phyloP scores from a whole-genome alignment of 2,797 vertebrate species.

The Balearica regulorum region DNA sequence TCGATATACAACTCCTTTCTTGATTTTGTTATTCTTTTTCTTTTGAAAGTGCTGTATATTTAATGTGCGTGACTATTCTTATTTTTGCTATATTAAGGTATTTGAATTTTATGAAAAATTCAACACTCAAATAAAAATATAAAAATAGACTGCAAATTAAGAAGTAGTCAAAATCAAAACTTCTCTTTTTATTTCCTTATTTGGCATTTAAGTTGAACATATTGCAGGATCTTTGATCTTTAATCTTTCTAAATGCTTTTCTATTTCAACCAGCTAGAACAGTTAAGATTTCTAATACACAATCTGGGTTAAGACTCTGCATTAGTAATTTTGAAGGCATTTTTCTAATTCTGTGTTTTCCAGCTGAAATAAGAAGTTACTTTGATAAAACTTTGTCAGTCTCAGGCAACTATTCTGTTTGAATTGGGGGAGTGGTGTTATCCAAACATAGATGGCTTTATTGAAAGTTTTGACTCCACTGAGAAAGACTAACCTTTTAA shows the following conservation, averaged over 20 bases:
- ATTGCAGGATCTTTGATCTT: not conserved
- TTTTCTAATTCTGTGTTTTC: not conserved
- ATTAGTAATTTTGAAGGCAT: not conserved
- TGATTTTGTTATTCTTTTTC: not conserved
- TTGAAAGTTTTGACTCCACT: not conserved
- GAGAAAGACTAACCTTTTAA: slow-evolving; percentile 18
- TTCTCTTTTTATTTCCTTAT: not conserved
- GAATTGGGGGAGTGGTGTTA: not conserved
- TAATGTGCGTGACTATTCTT: not conserved
- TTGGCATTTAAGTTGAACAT: not conserved
- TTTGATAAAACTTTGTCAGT: not conserved
- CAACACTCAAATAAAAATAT: not conserved
- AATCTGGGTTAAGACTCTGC: not conserved
- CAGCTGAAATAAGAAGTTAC: not conserved
- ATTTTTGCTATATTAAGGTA: not conserved
- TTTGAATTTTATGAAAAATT: not conserved
- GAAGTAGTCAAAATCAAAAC: not conserved
- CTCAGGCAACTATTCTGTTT: not conserved
- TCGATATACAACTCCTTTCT: not conserved
- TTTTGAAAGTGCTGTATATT: not conserved
- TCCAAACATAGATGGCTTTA: not conserved
- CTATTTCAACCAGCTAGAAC: not conserved
- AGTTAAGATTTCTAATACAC: not conserved
- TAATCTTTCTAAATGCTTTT: not conserved
- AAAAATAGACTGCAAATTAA: not conserved